These are phyloP conservation scores for Dipus sagitta DNA, from an alignment of 2,797 vertebrate genomes.

Conservation along the genomic window DNA sequence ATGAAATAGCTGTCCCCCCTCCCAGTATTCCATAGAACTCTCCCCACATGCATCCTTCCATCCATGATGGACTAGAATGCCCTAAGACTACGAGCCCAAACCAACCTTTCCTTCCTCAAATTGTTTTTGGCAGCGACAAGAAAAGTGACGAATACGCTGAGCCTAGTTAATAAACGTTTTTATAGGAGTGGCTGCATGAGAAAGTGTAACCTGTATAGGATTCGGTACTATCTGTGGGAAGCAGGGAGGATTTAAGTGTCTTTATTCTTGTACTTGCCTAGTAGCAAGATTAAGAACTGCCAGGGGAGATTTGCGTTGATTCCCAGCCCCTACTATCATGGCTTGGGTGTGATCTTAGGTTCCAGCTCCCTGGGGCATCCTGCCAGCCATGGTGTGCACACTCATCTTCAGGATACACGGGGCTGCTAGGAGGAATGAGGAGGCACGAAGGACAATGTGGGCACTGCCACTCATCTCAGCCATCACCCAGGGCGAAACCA, in stretches of 20 bases:
- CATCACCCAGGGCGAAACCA: neutral
- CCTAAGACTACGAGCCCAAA: neutral
- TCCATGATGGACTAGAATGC: neutral
- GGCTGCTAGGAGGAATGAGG: neutral
- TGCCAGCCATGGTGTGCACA: neutral
- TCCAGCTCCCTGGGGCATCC: neutral
- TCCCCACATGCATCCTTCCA: neutral
- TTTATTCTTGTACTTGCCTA: neutral
- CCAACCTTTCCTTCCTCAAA: neutral
- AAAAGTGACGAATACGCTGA: neutral
- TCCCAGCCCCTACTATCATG: neutral
- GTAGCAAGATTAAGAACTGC: neutral
- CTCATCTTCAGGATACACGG: neutral
- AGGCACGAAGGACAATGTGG: neutral
- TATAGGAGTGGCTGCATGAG: neutral
- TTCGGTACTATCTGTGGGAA: neutral
- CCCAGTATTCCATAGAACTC: neutral
- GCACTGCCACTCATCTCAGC: fast-evolving
- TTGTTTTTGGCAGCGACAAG: neutral
- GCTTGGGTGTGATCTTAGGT: neutral
- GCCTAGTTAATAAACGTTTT: neutral
- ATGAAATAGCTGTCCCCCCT: neutral
- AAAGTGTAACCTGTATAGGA: neutral
- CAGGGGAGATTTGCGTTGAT: neutral
- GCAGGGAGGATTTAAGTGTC: neutral